Evolutionary conservation across 2,888 invertebrate species (phyloP).

Genomic region (Dromius quadrimaculatus): DNA sequence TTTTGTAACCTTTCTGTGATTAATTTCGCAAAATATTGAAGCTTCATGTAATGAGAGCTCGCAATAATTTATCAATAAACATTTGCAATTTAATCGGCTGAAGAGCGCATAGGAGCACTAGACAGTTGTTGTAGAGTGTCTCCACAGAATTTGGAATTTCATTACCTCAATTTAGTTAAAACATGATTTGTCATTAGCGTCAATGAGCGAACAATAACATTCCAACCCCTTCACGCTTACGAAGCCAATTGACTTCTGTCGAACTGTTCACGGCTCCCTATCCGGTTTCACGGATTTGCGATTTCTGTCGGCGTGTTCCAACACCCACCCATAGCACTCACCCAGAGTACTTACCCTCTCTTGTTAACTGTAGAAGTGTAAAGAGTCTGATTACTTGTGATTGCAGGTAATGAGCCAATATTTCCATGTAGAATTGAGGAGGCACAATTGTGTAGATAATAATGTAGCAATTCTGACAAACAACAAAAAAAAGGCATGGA

Average conservation of each 20-base stretch:
- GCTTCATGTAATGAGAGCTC: too few relatives aligned
- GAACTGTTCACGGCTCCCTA: constrained; percentile 53
- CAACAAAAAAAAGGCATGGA: too few relatives aligned
- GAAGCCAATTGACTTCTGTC: constrained; percentile 64
- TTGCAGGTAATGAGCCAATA: constrained; percentile 53
- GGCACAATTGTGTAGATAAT: too few relatives aligned
- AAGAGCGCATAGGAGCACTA: constrained; percentile 4
- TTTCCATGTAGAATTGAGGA: constrained; percentile 21
- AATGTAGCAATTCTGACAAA: too few relatives aligned
- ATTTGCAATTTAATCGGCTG: not conserved
- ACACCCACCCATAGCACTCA: not conserved
- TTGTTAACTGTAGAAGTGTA: too few relatives aligned
- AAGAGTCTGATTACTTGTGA: constrained; percentile 37
- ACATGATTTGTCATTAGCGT: constrained; percentile 64
- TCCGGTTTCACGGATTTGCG: not conserved
- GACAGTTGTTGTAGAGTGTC: constrained; percentile 21
- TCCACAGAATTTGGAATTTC: constrained; percentile 61
- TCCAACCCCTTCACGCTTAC: constrained; percentile 59
- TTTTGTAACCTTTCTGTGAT: too few relatives aligned
- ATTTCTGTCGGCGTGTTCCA: not conserved
- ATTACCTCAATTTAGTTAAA: constrained; percentile 65
- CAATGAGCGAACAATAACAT: constrained; percentile 53
- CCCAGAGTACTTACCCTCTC: not conserved
- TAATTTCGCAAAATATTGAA: too few relatives aligned
- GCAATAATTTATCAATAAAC: constrained; percentile 18